These are phyloP conservation scores for Motacilla alba DNA, from an alignment of 2,113 vertebrate genomes.

Conservation along the genomic window DNA sequence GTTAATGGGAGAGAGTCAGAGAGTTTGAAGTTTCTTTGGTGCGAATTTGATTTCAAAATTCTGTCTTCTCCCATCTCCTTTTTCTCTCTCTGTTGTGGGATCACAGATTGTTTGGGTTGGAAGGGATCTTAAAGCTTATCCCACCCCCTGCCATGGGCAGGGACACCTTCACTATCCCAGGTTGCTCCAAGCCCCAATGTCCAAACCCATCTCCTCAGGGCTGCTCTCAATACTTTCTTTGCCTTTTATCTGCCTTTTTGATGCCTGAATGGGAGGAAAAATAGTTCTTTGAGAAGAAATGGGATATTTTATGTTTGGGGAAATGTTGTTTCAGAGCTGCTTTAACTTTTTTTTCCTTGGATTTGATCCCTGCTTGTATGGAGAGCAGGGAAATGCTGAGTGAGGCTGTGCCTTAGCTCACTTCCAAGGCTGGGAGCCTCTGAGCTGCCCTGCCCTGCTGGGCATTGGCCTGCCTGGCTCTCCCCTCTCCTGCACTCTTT, in stretches of 20 bases:
- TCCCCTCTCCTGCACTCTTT: not conserved
- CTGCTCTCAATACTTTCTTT: not conserved
- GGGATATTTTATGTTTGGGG: not conserved
- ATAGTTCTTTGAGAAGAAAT: not conserved
- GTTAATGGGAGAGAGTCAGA: not conserved
- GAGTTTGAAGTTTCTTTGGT: not conserved
- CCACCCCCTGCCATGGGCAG: not conserved
- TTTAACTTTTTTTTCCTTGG: not conserved
- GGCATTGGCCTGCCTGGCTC: not conserved
- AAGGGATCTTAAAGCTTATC: not conserved
- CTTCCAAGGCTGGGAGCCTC: not conserved
- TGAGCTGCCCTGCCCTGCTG: not conserved
- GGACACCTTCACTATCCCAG: not conserved
- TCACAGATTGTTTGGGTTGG: not conserved
- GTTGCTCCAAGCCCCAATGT: fast-evolving
- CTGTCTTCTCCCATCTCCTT: not conserved
- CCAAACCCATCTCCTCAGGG: not conserved
- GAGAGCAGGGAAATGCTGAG: not conserved
- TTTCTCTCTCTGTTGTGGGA: not conserved
- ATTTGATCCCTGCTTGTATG: not conserved
- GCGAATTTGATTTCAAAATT: not conserved
- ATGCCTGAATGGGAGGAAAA: not conserved
- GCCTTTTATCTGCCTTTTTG: not conserved
- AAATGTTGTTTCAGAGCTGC: not conserved
- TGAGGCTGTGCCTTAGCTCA: not conserved